These are phyloP conservation scores for Strix occidentalis DNA, from an alignment of 2,797 vertebrate species.

Conservation along the genomic window DNA sequence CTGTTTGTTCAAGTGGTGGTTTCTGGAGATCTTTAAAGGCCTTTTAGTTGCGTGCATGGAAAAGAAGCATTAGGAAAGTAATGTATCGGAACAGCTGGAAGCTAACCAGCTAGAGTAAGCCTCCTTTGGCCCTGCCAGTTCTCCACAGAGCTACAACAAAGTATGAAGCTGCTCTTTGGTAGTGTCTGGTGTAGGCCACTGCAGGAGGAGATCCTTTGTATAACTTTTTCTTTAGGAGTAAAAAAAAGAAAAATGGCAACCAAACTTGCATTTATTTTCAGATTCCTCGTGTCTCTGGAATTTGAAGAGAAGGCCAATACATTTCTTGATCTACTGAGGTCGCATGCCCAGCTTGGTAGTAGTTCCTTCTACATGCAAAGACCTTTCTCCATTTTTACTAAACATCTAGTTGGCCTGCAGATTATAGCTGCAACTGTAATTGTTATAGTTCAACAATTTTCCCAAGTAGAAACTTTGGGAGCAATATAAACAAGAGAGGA, in stretches of 20 bases:
- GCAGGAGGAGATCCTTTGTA: not conserved
- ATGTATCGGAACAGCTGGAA: not conserved
- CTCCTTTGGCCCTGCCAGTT: not conserved
- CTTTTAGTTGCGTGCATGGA: not conserved
- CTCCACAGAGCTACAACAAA: not conserved
- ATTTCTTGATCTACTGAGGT: not conserved
- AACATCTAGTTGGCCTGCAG: not conserved
- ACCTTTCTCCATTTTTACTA: not conserved
- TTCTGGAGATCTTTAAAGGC: not conserved
- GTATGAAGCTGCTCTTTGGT: not conserved
- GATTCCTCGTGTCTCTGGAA: not conserved
- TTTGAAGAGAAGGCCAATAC: not conserved
- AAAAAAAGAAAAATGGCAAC: not conserved
- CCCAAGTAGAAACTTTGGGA: not conserved
- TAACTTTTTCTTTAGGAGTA: not conserved
- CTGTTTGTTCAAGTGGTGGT: not conserved
- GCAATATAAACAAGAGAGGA: not conserved
- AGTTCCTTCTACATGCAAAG: not conserved
- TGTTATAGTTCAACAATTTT: not conserved
- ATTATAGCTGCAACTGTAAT: not conserved
- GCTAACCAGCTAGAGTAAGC: not conserved
- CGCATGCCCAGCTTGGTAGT: not conserved
- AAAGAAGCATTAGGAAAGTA: not conserved
- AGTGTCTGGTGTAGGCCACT: not conserved
- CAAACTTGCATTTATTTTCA: not conserved